A percentile compares a stretch with the other conserved stretches of the same genome.
Evolutionary conservation across 2,888 invertebrate genomes (phyloP).

Genomic region (Scaptomyza cyrtandrae): DNA sequence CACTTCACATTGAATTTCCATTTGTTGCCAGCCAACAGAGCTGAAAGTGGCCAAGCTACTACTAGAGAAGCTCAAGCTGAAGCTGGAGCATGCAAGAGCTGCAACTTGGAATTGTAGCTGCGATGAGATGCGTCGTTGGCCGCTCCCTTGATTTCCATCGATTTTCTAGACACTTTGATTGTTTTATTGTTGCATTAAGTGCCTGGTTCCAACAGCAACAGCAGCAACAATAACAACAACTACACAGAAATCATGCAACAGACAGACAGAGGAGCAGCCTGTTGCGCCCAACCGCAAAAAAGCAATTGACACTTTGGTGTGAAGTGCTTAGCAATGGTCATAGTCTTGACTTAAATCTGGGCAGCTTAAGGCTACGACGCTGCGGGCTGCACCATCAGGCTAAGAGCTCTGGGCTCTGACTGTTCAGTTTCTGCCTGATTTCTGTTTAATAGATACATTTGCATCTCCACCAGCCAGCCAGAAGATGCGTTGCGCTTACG

Average conservation of each 20-base stretch:
- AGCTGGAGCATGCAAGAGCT: slow-evolving; percentile 21
- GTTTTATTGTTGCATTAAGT: slow-evolving; percentile 80
- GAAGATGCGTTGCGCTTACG: slow-evolving; percentile 62
- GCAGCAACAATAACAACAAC: slow-evolving; percentile 5
- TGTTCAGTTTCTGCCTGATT: slow-evolving; percentile 57
- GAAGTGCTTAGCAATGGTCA: slow-evolving; percentile 71
- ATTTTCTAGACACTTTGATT: slow-evolving; percentile 80
- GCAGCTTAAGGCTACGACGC: slow-evolving; percentile 38
- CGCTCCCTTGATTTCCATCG: slow-evolving; percentile 77
- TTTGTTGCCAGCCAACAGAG: slow-evolving; percentile 58
- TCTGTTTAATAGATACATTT: slow-evolving; percentile 79
- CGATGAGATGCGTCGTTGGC: slow-evolving; percentile 40
- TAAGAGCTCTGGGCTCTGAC: slow-evolving; percentile 14
- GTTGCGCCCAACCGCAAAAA: slow-evolving; percentile 73
- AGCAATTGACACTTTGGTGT: slow-evolving; percentile 78
- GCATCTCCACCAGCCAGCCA: slow-evolving; percentile 51
- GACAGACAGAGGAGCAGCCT: slow-evolving; percentile 19
- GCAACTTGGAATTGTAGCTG: slow-evolving; percentile 24
- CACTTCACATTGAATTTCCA: slow-evolving; percentile 78
- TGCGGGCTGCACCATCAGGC: slow-evolving; percentile 25
- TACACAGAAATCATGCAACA: slow-evolving; percentile 1
- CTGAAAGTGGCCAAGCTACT: slow-evolving; percentile 64
- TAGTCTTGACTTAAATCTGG: slow-evolving; percentile 44
- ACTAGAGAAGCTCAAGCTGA: slow-evolving; percentile 2
- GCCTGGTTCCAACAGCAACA: slow-evolving; percentile 40